Evolutionary conservation across 2,888 invertebrate genomes (phyloP).

Genomic region (Spodoptera picta): DNA sequence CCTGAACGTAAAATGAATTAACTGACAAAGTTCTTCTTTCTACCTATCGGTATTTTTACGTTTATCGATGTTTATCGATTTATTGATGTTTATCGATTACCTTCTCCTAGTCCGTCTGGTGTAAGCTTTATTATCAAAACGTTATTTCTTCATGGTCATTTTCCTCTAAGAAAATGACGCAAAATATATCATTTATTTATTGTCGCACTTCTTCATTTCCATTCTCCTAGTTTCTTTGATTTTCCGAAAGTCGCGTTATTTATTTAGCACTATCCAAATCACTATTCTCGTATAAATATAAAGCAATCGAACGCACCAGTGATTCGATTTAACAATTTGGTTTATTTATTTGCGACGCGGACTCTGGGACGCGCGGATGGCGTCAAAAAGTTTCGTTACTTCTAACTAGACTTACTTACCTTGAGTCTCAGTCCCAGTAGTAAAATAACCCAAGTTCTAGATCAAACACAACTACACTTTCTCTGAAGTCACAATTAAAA

Average conservation of each 20-base stretch:
- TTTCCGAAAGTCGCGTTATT: background rate
- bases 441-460: conserved; percentile 23
- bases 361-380: conserved; percentile 17
- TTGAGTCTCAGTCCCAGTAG: conserved; percentile 37
- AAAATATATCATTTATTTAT: too few species aligned
- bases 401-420: conserved; percentile 24
- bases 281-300: background rate
- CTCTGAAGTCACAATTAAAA: conserved; percentile 39
- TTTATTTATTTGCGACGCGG: conserved; percentile 34
- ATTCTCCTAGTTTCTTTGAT: background rate
- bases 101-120: too few species aligned
- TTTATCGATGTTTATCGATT: too few species aligned
- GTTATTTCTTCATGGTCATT: too few species aligned
- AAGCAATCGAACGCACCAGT: conserved; percentile 17
- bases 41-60: too few species aligned
- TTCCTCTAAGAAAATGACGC: too few species aligned
- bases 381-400: conserved; percentile 33
- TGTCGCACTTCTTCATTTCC: too few species aligned
- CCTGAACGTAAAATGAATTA: too few species aligned
- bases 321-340: conserved; percentile 25
- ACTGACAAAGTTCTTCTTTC: too few species aligned
- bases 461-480: conserved; percentile 21
- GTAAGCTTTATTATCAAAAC: too few species aligned
- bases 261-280: conserved; percentile 1
- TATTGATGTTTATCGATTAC: too few species aligned